A percentile compares a stretch with the other conserved stretches of the same genome.
phyloP scores from a whole-genome alignment of 2,888 invertebrate species.

The Argyresthia goedartella region DNA sequence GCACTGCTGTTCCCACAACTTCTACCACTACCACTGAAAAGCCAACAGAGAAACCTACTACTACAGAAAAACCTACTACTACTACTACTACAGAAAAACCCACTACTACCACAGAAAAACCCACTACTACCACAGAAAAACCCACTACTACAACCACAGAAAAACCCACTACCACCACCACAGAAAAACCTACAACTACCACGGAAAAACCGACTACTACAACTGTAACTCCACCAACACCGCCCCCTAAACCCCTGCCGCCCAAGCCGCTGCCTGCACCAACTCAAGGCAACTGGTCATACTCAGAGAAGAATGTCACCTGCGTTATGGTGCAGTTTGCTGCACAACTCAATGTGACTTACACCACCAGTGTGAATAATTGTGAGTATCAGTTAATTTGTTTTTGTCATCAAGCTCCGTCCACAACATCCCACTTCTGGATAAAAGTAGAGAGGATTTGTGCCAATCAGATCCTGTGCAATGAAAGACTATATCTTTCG shows the following conservation, averaged over 20 bases:
- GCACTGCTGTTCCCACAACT: slow-evolving; percentile 24
- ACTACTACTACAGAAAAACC: slow-evolving; percentile 22
- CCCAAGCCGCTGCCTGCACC: slow-evolving; percentile 34
- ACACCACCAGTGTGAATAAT: slow-evolving; percentile 28
- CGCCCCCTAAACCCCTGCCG: slow-evolving; percentile 26
- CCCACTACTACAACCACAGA: slow-evolving; percentile 27
- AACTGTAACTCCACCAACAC: slow-evolving; percentile 26
- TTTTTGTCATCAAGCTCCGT: too few species aligned
- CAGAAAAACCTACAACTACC: slow-evolving; percentile 56
- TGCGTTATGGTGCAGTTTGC: slow-evolving; percentile 79
- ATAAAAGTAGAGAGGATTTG: too few species aligned
- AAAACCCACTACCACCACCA: slow-evolving; percentile 33
- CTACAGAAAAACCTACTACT: slow-evolving; percentile 27
- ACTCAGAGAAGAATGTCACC: slow-evolving; percentile 50
- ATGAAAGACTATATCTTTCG: too few species aligned
- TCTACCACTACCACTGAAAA: slow-evolving; percentile 13
- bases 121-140: slow-evolving; percentile 24
- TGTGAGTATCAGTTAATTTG: not conserved
- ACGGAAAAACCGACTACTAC: slow-evolving; percentile 25
- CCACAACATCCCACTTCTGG: too few species aligned
- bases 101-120: slow-evolving; percentile 24
- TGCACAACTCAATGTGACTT: slow-evolving; percentile 73
- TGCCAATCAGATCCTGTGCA: too few species aligned
- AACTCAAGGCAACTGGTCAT: slow-evolving; percentile 38
- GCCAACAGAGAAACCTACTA: slow-evolving; percentile 21